A percentile compares a stretch with the other conserved stretches of the same genome.
Evolutionary conservation across 1,140 invertebrate genomes (phyloP).

Genomic region (Cyclargus thomasi): DNA sequence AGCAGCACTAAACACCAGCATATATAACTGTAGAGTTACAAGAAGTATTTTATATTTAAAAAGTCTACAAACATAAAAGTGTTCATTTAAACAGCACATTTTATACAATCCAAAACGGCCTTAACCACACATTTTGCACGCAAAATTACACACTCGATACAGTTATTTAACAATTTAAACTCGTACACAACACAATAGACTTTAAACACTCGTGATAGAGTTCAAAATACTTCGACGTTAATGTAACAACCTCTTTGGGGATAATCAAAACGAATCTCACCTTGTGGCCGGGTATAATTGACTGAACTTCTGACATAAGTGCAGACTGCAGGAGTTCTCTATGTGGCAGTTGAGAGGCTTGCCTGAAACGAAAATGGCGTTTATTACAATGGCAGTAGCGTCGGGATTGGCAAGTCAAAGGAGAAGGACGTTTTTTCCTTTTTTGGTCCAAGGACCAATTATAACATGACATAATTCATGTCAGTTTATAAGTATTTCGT

Average conservation of each 20-base stretch:
- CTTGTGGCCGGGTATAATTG: constrained; percentile 87
- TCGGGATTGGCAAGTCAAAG: not conserved
- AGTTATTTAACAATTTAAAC: constrained; percentile 13
- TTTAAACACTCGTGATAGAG: not conserved
- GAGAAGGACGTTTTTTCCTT: no score
- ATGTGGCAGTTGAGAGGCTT: constrained; percentile 78
- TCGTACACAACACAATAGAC: not conserved
- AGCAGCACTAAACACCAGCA: no score
- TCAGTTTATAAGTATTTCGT: no score
- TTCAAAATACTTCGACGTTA: constrained; percentile 2
- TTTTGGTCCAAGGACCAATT: no score
- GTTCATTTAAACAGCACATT: not conserved
- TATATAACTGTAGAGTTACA: no score
- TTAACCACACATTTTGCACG: constrained; percentile 9
- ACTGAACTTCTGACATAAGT: constrained; percentile 90
- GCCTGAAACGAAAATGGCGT: constrained; percentile 44
- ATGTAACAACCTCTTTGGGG: not conserved
- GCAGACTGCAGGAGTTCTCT: constrained; percentile 85
- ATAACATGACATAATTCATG: no score
- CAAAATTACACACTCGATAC: constrained; percentile 7
- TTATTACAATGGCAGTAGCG: not conserved
- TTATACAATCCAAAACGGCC: not conserved
- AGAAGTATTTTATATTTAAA: no score
- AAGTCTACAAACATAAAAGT: no score
- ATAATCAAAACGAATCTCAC: constrained; percentile 43